Evolutionary conservation across 1,140 invertebrate genomes (phyloP).

Genomic region (Chymomyza costata): DNA sequence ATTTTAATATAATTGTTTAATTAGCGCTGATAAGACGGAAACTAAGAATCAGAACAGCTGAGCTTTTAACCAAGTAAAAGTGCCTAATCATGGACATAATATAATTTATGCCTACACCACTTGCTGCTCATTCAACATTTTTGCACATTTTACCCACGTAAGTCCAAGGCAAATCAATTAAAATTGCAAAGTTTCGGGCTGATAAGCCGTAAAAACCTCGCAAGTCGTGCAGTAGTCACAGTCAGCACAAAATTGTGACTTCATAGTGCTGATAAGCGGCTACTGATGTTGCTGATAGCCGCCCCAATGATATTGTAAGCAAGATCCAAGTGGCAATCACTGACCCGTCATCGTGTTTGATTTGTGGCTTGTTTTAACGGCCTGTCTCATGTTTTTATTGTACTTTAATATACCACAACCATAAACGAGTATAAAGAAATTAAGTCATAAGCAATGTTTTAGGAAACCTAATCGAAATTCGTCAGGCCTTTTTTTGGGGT

Average conservation of each 20-base stretch:
- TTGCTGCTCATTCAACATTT: no score
- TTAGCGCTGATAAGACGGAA: conserved; percentile 40
- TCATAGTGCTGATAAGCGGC: conserved; percentile 32
- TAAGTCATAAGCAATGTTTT: not conserved
- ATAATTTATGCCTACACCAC: no score
- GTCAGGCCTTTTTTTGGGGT: conserved; percentile 11
- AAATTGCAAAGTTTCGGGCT: conserved; percentile 1
- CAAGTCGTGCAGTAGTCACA: conserved; percentile 7
- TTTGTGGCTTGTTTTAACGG: no score
- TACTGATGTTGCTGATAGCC: no score
- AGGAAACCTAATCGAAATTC: conserved; percentile 8
- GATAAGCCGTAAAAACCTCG: conserved; percentile 13
- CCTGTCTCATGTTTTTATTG: no score
- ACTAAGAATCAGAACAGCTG: not conserved
- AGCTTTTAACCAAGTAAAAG: conserved; percentile 24
- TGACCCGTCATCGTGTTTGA: no score
- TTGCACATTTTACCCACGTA: conserved; percentile 11
- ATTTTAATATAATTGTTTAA: conserved; percentile 66
- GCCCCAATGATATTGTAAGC: no score
- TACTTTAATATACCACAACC: no score
- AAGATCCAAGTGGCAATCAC: no score
- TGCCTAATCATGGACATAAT: conserved; percentile 29
- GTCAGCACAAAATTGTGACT: conserved; percentile 16
- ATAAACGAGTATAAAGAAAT: no score
- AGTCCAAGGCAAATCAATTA: conserved; percentile 24